phyloP scores from a whole-genome alignment of 30 jellyfish, hydroid and myxozoan species.

The Chrysaora quinquecirrha region DNA sequence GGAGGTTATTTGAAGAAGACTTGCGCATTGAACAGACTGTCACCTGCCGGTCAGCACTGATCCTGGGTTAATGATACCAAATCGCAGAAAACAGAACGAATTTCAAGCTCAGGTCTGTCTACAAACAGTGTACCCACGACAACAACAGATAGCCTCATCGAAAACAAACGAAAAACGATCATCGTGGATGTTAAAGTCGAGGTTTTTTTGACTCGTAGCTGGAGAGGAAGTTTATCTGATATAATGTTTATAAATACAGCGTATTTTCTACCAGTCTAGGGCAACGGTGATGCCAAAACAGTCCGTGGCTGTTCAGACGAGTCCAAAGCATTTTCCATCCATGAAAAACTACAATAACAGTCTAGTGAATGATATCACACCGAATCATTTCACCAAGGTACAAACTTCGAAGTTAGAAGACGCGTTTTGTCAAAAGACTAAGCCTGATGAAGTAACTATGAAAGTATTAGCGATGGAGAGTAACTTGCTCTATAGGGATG shows the following conservation, averaged over 20 bases:
- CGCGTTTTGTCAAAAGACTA: slow-evolving; percentile 60
- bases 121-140: too few species aligned
- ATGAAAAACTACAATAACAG: slow-evolving; percentile 17
- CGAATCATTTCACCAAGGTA: slow-evolving; percentile 72
- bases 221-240: too few species aligned
- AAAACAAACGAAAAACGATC: too few species aligned
- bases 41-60: slow-evolving; percentile 51
- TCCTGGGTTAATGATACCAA: slow-evolving; percentile 13
- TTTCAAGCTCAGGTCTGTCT: too few species aligned
- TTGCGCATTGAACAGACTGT: slow-evolving; percentile 9
- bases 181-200: too few species aligned
- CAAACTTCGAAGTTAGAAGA: slow-evolving; percentile 82
- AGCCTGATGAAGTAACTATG: slow-evolving; percentile 74
- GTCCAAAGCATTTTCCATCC: slow-evolving; percentile 55
- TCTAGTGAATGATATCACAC: slow-evolving; percentile 66
- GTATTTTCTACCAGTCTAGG: slow-evolving; percentile 44
- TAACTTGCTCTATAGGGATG: slow-evolving; percentile 72
- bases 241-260: slow-evolving; percentile 26
- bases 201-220: too few species aligned
- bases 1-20: slow-evolving; percentile 36
- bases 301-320: slow-evolving; percentile 82
- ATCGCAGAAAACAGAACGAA: too few species aligned
- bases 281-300: slow-evolving; percentile 62
- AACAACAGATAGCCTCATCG: too few species aligned
- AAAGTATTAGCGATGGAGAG: slow-evolving; percentile 90